phyloP scores from a whole-genome alignment of 2,888 invertebrate genomes.

The Aricia artaxerxes region DNA sequence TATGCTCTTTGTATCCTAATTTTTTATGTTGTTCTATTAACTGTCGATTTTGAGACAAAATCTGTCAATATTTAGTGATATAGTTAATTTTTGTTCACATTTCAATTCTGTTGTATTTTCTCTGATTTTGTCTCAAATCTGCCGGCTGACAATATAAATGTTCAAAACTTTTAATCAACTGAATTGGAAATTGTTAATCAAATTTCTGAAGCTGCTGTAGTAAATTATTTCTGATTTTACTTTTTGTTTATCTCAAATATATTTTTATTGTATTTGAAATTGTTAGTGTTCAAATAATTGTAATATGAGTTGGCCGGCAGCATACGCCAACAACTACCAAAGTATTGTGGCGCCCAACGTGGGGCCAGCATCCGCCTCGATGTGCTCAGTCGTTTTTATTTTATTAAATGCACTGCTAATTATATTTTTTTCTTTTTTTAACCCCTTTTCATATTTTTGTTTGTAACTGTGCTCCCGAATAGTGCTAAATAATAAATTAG shows the following conservation, averaged over 20 bases:
- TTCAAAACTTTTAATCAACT: not conserved
- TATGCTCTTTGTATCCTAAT: conserved; percentile 30
- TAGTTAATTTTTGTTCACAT: conserved; percentile 23
- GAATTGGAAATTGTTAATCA: not conserved
- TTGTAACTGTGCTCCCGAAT: not conserved
- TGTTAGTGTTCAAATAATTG: conserved; percentile 11
- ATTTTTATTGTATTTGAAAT: not conserved
- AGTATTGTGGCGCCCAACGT: conserved; percentile 41
- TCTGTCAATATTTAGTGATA: conserved; percentile 10
- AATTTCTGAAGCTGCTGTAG: not conserved
- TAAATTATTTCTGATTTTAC: not conserved
- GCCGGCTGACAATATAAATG: conserved; percentile 19
- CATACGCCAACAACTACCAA: conserved; percentile 45
- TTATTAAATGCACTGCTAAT: conserved; percentile 73
- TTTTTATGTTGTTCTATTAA: conserved; percentile 25
- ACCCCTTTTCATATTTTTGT: conserved; percentile 30
- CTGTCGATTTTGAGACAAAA: conserved; percentile 24
- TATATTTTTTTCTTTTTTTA: conserved; percentile 52
- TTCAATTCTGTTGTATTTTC: conserved; percentile 2
- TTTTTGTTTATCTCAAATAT: not conserved
- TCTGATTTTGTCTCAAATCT: conserved; percentile 21
- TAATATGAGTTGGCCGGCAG: conserved; percentile 39
- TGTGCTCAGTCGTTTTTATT: conserved; percentile 66
- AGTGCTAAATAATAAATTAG: not conserved
- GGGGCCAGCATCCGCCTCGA: conserved; percentile 54